Evolutionary conservation across 2,797 vertebrate species (phyloP).

Genomic region (Alca torda): DNA sequence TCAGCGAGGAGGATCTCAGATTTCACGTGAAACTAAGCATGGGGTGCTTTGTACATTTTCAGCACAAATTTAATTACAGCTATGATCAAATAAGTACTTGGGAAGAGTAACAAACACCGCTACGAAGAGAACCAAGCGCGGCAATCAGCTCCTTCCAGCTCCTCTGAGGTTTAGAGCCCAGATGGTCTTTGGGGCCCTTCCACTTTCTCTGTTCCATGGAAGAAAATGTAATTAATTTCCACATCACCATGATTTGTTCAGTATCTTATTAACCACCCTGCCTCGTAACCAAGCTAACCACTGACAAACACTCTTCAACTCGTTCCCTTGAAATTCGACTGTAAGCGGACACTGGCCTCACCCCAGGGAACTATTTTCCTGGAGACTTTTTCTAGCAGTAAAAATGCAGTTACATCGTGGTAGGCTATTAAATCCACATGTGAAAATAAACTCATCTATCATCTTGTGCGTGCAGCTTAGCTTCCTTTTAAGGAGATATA

Average conservation of each 20-base stretch:
- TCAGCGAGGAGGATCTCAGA: not conserved
- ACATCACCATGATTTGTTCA: not conserved
- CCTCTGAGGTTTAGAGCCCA: not conserved
- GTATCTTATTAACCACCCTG: not conserved
- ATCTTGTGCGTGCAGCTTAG: not conserved
- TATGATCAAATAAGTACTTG: not conserved
- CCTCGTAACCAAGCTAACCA: not conserved
- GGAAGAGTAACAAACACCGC: not conserved
- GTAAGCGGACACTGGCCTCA: not conserved
- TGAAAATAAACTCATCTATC: not conserved
- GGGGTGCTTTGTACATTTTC: not conserved
- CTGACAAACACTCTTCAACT: not conserved
- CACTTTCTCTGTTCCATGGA: not conserved
- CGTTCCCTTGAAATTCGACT: not conserved
- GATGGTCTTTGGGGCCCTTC: not conserved
- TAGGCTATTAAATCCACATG: conserved; percentile 26
- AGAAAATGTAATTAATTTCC: not conserved
- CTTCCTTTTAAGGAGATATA: not conserved
- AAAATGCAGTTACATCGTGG: not conserved
- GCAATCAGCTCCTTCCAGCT: not conserved
- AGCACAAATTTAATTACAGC: not conserved
- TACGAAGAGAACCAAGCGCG: not conserved
- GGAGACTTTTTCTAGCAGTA: not conserved
- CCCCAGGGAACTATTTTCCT: not conserved
- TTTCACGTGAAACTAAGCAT: not conserved